Evolutionary conservation across 2,797 vertebrate species (phyloP).

Genomic region (Xerus rutilus): DNA sequence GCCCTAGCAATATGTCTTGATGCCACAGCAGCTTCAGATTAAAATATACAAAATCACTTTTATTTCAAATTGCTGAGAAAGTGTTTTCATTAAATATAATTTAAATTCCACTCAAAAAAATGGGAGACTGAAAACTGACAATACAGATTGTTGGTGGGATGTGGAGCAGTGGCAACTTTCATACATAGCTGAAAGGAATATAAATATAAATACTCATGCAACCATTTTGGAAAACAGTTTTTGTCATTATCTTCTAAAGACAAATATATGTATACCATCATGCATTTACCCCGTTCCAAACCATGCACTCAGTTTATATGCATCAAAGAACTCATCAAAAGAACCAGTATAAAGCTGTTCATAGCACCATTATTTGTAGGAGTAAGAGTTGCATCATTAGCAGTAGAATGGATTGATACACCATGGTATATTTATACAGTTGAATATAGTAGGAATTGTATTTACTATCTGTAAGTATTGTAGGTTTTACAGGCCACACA

Average conservation of each 20-base stretch:
- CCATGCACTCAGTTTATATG: neutral
- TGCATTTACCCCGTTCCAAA: neutral
- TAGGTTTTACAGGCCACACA: conserved; percentile 10
- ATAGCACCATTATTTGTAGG: conserved; percentile 20
- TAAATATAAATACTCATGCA: neutral
- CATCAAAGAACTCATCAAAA: neutral
- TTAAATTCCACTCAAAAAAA: neutral
- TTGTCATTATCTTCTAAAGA: conserved; percentile 30
- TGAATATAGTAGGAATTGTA: neutral
- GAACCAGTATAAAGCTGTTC: conserved; percentile 45
- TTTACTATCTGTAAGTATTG: conserved; percentile 48
- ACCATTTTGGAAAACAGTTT: conserved; percentile 23
- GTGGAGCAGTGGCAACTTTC: conserved; percentile 26
- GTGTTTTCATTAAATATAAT: neutral
- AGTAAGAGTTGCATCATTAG: conserved; percentile 16
- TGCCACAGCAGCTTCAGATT: neutral
- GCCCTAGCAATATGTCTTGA: neutral
- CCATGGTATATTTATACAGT: conserved; percentile 14
- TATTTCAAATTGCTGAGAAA: neutral
- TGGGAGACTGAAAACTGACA: neutral
- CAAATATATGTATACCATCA: neutral
- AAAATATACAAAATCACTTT: neutral
- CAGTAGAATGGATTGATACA: conserved; percentile 28
- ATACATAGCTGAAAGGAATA: conserved; percentile 18
- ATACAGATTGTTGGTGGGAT: neutral